Percentiles rank a stretch among this genome's conserved stretches.
phyloP scores from a whole-genome alignment of 2,113 vertebrate genomes.

The Chrysemys picta region DNA sequence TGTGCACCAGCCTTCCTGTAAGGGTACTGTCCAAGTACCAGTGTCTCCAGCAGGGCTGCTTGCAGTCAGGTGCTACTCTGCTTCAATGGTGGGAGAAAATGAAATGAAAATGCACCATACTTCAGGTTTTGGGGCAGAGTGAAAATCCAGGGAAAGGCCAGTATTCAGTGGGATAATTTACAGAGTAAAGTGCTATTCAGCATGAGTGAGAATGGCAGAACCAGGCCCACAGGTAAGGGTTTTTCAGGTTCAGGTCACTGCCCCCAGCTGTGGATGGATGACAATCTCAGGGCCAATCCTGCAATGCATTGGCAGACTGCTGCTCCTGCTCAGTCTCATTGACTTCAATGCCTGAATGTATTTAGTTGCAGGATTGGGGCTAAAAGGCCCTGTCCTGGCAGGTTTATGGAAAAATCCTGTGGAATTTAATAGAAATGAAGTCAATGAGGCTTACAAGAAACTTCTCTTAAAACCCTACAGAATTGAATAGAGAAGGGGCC shows the following conservation, averaged over 20 bases:
- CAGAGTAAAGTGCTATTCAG: neutral
- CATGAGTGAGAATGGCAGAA: neutral
- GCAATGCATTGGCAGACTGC: neutral
- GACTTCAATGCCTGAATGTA: neutral
- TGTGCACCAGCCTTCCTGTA: too few species aligned
- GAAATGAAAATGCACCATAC: neutral
- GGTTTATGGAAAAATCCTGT: neutral
- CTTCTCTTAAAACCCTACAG: neutral
- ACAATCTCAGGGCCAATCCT: neutral
- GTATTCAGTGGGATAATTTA: neutral
- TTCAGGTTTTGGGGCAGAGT: neutral
- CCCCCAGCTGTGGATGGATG: neutral
- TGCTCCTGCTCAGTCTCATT: neutral
- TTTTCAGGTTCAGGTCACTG: neutral
- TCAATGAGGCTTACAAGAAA: too few species aligned
- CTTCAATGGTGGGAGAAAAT: neutral
- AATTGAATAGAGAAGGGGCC: neutral
- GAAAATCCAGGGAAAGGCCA: neutral
- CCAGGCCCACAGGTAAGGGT: accelerated
- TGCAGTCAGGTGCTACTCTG: too few species aligned
- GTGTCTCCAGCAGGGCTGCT: too few species aligned
- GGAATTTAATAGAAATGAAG: neutral
- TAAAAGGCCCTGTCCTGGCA: neutral
- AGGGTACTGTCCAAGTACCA: too few species aligned
- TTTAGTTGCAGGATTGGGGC: neutral